Evolutionary conservation across 2,113 vertebrate species (phyloP).

Genomic region (Poecilia latipinna): DNA sequence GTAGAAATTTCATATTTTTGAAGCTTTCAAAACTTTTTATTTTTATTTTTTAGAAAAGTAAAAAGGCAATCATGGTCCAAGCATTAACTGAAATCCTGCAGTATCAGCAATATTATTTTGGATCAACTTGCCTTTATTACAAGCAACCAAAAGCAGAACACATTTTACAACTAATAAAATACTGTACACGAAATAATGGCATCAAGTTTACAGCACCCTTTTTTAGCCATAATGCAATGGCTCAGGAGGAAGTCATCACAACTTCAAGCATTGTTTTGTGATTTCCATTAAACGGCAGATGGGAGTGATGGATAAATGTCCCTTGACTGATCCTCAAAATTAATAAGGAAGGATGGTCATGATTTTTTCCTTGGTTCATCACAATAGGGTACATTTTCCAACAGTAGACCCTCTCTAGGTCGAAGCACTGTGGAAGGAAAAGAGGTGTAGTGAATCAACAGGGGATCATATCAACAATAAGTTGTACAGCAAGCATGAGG

Average conservation of each 20-base stretch:
- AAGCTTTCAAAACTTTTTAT: background rate
- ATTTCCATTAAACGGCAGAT: slow-evolving; percentile 12
- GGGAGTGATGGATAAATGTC: background rate
- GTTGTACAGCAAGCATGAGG: background rate
- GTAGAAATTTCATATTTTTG: background rate
- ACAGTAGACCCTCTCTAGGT: slow-evolving; percentile 72
- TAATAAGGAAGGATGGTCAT: slow-evolving; percentile 35
- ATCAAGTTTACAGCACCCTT: slow-evolving; percentile 1
- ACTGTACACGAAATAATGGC: background rate
- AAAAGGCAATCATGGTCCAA: background rate
- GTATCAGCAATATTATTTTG: background rate
- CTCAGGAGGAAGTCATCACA: slow-evolving; percentile 4
- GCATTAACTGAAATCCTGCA: background rate
- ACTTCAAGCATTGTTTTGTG: slow-evolving; percentile 8
- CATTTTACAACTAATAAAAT: slow-evolving; percentile 24
- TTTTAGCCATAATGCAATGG: background rate
- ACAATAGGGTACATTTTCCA: slow-evolving; percentile 82
- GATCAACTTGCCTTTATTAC: background rate
- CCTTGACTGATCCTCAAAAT: slow-evolving; percentile 2
- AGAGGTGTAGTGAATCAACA: background rate
- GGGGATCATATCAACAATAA: background rate
- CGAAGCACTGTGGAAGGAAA: slow-evolving; percentile 69
- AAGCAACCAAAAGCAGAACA: background rate
- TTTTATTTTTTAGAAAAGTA: background rate
- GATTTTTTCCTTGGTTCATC: slow-evolving; percentile 75